Evolutionary conservation across 92 coral and sea anemone species (phyloP).

Genomic region (Actinernus sp.): DNA sequence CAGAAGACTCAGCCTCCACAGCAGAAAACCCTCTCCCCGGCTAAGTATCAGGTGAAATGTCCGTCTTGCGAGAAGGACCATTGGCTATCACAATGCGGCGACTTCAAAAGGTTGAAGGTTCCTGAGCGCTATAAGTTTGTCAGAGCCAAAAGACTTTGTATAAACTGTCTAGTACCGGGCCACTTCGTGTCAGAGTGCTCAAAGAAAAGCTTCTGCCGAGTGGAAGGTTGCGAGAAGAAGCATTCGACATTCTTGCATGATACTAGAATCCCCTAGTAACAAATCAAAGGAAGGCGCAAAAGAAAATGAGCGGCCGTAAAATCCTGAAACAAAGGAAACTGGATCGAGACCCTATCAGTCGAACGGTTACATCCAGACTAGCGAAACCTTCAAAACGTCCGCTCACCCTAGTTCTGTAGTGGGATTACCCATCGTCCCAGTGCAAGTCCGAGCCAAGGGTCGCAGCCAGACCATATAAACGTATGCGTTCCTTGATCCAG

Average conservation of each 20-base stretch:
- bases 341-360: background rate
- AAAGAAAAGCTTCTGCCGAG: slow-evolving; percentile 49
- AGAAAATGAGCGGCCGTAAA: background rate
- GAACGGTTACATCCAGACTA: background rate
- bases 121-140: slow-evolving; percentile 36
- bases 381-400: background rate
- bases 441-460: background rate
- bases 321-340: background rate
- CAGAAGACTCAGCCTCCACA: background rate
- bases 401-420: background rate
- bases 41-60: slow-evolving; percentile 25
- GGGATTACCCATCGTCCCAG: background rate
- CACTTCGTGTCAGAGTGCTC: slow-evolving; percentile 36
- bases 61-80: slow-evolving; percentile 40
- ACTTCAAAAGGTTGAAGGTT: slow-evolving; percentile 23
- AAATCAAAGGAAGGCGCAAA: background rate
- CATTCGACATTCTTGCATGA: slow-evolving; percentile 57
- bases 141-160: slow-evolving; percentile 40
- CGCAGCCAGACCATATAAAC: background rate
- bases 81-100: slow-evolving; percentile 39
- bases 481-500: background rate
- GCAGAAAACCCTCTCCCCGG: background rate
- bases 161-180: slow-evolving; percentile 55
- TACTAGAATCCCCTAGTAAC: background rate
- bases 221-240: slow-evolving; percentile 53